These are phyloP conservation scores for Xanthorhoe spadicearia DNA, from an alignment of 2,888 invertebrate species.

Conservation along the genomic window DNA sequence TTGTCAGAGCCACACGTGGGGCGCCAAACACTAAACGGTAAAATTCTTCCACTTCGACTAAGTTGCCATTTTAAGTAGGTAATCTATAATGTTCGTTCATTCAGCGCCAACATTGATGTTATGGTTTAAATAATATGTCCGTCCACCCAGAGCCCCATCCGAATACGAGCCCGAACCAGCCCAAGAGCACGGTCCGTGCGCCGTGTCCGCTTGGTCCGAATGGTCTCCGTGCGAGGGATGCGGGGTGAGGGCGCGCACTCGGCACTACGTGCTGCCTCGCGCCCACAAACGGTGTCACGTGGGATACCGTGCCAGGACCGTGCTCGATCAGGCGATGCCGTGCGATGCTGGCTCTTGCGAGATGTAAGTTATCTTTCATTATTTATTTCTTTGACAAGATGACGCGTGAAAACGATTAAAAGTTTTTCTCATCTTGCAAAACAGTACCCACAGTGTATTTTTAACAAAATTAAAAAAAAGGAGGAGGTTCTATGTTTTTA, in stretches of 20 bases:
- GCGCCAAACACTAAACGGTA: too few species aligned
- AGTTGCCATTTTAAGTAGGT: too few species aligned
- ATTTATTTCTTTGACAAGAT: background rate
- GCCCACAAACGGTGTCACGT: conserved; percentile 87
- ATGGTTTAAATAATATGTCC: background rate
- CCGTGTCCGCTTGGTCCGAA: conserved; percentile 89
- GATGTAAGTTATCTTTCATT: conserved; percentile 54
- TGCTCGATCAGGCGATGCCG: conserved; percentile 75
- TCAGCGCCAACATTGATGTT: too few species aligned
- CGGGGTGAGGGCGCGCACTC: conserved; percentile 88
- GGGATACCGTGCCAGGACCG: conserved; percentile 68
- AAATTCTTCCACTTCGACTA: too few species aligned
- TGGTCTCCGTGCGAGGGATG: conserved; percentile 91
- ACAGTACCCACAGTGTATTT: too few species aligned
- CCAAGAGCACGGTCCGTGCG: conserved; percentile 82
- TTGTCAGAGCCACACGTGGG: too few species aligned
- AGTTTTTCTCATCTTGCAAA: too few species aligned
- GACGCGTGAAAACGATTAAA: too few species aligned
- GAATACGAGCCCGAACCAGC: conserved; percentile 81
- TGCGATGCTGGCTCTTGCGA: conserved; percentile 75
- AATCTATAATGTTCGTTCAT: too few species aligned
- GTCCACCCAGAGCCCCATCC: conserved; percentile 62
- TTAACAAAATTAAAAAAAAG: too few species aligned
- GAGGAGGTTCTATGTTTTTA: too few species aligned
- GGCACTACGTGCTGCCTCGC: conserved; percentile 86